Evolutionary conservation across 2,797 vertebrate species (phyloP).

Genomic region (Leptatherina wallacei): DNA sequence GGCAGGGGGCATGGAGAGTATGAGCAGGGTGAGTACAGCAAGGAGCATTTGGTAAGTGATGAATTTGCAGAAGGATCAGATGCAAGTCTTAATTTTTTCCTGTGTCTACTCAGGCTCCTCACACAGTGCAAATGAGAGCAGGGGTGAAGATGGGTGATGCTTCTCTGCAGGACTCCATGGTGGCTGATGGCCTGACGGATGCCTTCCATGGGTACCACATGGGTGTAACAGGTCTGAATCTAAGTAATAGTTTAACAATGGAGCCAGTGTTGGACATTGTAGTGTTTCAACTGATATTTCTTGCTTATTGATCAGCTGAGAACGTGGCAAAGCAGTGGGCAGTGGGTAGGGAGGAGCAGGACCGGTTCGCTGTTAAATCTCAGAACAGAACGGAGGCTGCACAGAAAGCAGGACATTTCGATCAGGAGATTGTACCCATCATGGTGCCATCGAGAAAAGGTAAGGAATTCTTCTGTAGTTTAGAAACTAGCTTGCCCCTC

Average conservation of each 20-base stretch:
- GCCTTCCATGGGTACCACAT: conserved; percentile 94
- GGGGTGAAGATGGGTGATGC: conserved; percentile 91
- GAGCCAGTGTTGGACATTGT: not conserved
- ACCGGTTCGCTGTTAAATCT: conserved; percentile 87
- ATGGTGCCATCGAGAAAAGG: conserved; percentile 92
- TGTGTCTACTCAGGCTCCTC: conserved; percentile 82
- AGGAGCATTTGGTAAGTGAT: not conserved
- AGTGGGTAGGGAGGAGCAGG: conserved; percentile 90
- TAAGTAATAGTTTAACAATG: not conserved
- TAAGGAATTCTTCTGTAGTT: conserved; percentile 28
- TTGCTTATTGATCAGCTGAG: conserved; percentile 84
- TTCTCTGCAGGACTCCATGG: conserved; percentile 88
- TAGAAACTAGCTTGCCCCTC: not conserved
- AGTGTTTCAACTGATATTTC: not conserved
- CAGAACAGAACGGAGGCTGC: conserved; percentile 91
- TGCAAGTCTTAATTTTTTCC: not conserved
- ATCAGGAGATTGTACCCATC: conserved; percentile 92
- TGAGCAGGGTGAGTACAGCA: conserved; percentile 90
- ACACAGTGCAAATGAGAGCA: conserved; percentile 89
- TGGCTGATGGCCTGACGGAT: conserved; percentile 92
- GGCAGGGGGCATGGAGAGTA: conserved; percentile 97
- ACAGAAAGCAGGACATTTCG: conserved; percentile 92
- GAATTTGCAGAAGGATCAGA: not conserved
- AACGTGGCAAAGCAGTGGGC: conserved; percentile 94
- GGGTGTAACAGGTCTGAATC: conserved; percentile 91